Evolutionary conservation across 2,113 vertebrate genomes (phyloP).

Genomic region (Phaethon lepturus): DNA sequence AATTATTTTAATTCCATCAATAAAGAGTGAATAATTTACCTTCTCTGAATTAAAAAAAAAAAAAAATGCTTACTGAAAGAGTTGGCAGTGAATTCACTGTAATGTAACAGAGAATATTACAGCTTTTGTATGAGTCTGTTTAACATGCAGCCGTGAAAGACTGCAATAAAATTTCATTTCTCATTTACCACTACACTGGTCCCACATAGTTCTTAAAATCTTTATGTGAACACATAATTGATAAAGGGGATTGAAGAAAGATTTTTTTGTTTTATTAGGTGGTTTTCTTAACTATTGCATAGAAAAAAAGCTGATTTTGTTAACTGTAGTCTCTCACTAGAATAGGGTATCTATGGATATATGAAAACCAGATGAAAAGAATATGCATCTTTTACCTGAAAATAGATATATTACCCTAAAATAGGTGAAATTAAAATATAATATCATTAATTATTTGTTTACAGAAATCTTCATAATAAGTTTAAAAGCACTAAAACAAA

Average conservation of each 20-base stretch:
- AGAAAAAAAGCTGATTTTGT: not conserved
- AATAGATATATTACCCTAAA: not conserved
- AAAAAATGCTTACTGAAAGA: not conserved
- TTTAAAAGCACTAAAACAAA: not conserved
- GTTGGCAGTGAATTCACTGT: not conserved
- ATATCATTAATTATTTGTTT: not conserved
- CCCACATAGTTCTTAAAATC: not conserved
- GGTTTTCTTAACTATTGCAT: not conserved
- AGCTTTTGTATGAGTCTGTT: not conserved
- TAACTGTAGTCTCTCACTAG: not conserved
- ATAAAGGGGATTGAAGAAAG: not conserved
- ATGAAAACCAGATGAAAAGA: not conserved
- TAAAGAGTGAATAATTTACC: conserved; percentile 4
- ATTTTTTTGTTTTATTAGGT: not conserved
- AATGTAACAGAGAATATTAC: not conserved
- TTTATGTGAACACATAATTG: conserved; percentile 3
- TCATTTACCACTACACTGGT: not conserved
- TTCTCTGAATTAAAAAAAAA: not conserved
- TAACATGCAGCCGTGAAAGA: not conserved
- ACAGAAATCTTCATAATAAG: not conserved
- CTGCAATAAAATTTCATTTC: conserved; percentile 17
- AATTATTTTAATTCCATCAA: not conserved
- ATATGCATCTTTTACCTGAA: not conserved
- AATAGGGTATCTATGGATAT: not conserved
- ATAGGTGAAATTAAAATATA: not conserved